Base-by-base conservation (phyloP, 2,113 vertebrate genomes). In the Prunella fulvescens region DNA sequence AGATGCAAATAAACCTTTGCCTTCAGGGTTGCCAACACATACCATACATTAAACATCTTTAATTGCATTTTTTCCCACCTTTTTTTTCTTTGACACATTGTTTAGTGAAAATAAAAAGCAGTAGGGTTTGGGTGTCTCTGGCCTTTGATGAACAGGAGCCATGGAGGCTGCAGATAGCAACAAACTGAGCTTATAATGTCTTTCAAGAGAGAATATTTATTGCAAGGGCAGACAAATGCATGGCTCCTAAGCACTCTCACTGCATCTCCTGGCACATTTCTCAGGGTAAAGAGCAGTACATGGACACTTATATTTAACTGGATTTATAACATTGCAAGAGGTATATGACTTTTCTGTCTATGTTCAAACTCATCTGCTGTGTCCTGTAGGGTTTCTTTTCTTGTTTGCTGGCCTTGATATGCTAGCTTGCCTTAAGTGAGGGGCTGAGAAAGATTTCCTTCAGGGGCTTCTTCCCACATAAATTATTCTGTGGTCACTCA, bases 351-450 rank as follows among this genome's bases (percentile, higher is more conserved):
- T 73, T 86, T 77, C 45, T 70, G 6, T 66, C 8, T 42, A 12
- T 24, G 7, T 74, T 87, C 47, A 66, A 10, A 78, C 23, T 20
- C 0, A 0, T 37, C 22, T 81, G 3, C 47, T 51, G 7, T 14
- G 17, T 77, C 58, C 50, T 69, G 20, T 25, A 65, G 60, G 6
- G 4, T 57, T 91, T 47, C 26, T 19, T 23, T 69, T 23, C 47
- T 65, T 47, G 14, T 58, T 86, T 89, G 67, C 37, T 70, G 28
- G 12, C n/a, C 24, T 67, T 50, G 39, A 5, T 70, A 9, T 22
- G 8, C 47, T 64, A 44, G 11, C 33, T 25, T n/a, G 16, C 51
- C 70, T 61, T 48, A 66, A 79, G 19, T 19, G 39, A 62, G 13
- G 8, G 31, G 4, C 37, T 39, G 15, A 73, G 42, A 22, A 53